phyloP scores from a whole-genome alignment of 2,888 invertebrate genomes.

The Hymenopus coronatus region DNA sequence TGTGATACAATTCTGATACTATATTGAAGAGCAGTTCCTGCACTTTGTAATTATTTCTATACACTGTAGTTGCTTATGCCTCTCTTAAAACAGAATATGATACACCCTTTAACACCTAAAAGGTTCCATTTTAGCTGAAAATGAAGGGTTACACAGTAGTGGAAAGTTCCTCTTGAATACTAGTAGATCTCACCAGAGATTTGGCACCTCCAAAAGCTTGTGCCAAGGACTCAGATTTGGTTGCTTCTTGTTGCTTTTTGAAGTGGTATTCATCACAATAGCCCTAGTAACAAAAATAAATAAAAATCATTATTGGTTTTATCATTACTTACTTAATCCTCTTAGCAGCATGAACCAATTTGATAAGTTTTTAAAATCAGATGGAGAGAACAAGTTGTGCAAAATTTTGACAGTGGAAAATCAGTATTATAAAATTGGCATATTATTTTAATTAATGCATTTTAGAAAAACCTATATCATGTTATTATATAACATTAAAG shows the following conservation, averaged over 20 bases:
- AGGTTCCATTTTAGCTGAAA: not conserved
- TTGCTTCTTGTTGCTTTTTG: conserved; percentile 60
- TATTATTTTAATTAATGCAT: no score
- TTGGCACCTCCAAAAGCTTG: conserved; percentile 53
- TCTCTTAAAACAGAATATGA: not conserved
- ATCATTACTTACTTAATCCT: no score
- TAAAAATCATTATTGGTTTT: no score
- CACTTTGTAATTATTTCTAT: not conserved
- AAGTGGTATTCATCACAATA: conserved; percentile 79
- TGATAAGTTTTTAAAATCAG: no score
- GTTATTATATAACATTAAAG: no score
- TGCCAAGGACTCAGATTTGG: conserved; percentile 56
- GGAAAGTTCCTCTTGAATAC: conserved; percentile 80
- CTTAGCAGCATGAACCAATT: no score
- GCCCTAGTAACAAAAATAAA: conserved; percentile 51
- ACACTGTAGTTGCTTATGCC: not conserved
- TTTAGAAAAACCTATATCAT: no score
- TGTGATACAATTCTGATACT: not conserved
- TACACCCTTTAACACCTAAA: not conserved
- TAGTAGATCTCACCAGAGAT: conserved; percentile 69
- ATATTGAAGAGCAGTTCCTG: no score
- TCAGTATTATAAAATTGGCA: no score
- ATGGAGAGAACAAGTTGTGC: no score
- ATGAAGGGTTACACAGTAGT: conserved; percentile 43
- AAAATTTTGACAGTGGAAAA: no score